These are phyloP conservation scores for Conger conger DNA, from an alignment of 2,113 vertebrate species.

Conservation along the genomic window DNA sequence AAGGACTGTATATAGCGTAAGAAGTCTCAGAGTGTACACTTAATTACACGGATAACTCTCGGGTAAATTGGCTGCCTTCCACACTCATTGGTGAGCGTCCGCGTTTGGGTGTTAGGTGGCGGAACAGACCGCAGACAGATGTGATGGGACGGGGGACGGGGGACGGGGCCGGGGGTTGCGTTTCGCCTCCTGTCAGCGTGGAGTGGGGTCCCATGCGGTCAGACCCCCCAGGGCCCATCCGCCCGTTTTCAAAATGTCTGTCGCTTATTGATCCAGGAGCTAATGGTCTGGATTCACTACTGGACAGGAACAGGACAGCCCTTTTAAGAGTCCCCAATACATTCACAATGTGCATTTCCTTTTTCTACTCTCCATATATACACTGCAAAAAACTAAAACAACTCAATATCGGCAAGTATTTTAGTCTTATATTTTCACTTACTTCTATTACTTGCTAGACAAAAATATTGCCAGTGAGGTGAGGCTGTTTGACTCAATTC, in stretches of 20 bases:
- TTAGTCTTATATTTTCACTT: too few relatives aligned
- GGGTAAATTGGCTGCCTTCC: constrained; percentile 38
- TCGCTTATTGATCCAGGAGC: neutral
- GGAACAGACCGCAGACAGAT: constrained; percentile 55
- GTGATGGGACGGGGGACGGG: constrained; percentile 33
- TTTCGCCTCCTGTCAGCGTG: constrained; percentile 51
- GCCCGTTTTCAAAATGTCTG: neutral
- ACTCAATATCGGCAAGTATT: too few relatives aligned
- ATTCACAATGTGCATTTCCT: neutral
- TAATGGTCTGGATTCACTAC: neutral
- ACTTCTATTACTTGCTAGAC: too few relatives aligned
- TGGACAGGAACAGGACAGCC: neutral
- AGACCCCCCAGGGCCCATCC: neutral
- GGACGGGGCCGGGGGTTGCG: constrained; percentile 45
- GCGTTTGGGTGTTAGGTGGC: constrained; percentile 10
- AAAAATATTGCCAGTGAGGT: too few relatives aligned
- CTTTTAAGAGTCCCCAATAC: neutral
- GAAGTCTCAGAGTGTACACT: constrained; percentile 54
- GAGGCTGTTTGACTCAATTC: too few relatives aligned
- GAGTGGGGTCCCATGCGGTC: neutral
- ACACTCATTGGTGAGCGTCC: constrained; percentile 48
- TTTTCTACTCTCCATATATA: neutral
- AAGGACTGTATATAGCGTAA: neutral
- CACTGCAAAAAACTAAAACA: too few relatives aligned
- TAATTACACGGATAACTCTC: constrained; percentile 56